These are phyloP conservation scores for Chaetodon trifasciatus DNA, from an alignment of 2,797 vertebrate genomes.

Conservation along the genomic window DNA sequence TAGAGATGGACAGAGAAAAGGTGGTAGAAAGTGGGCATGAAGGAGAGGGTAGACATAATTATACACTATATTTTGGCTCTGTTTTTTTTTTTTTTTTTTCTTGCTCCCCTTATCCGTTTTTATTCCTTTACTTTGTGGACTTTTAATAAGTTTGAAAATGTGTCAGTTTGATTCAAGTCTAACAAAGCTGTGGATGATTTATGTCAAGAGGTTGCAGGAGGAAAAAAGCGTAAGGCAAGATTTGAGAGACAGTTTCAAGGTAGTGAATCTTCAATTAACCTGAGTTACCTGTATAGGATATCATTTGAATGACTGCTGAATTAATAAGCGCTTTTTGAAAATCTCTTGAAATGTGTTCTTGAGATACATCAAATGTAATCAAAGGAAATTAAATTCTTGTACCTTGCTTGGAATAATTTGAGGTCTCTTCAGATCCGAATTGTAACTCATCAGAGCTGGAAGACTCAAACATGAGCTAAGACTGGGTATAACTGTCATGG, in stretches of 20 bases:
- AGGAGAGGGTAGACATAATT: constrained; percentile 68
- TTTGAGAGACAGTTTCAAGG: constrained; percentile 77
- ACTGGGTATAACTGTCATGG: constrained; percentile 37
- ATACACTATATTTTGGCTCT: constrained; percentile 72
- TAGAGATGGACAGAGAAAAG: constrained; percentile 71
- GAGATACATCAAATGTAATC: constrained; percentile 72
- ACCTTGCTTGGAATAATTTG: constrained; percentile 60
- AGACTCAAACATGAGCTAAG: constrained; percentile 36
- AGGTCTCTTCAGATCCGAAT: constrained; percentile 56
- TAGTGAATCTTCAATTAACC: constrained; percentile 79
- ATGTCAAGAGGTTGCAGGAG: constrained; percentile 74
- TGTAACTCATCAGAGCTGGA: constrained; percentile 39
- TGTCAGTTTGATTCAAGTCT: constrained; percentile 80
- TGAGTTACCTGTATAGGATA: constrained; percentile 70
- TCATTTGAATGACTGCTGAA: constrained; percentile 75
- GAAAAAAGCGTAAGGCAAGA: constrained; percentile 61
- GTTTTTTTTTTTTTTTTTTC: constrained; percentile 67
- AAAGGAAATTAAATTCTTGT: constrained; percentile 72
- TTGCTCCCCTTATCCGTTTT: constrained; percentile 43
- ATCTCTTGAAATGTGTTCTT: constrained; percentile 73
- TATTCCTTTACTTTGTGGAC: constrained; percentile 73
- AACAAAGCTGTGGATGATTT: constrained; percentile 82
- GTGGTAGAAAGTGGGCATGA: constrained; percentile 38
- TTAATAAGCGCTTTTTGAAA: constrained; percentile 71
- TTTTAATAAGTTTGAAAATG: constrained; percentile 82